Conservation (phyloP, 2,797 vertebrate species). For the Mycteria americana region DNA sequence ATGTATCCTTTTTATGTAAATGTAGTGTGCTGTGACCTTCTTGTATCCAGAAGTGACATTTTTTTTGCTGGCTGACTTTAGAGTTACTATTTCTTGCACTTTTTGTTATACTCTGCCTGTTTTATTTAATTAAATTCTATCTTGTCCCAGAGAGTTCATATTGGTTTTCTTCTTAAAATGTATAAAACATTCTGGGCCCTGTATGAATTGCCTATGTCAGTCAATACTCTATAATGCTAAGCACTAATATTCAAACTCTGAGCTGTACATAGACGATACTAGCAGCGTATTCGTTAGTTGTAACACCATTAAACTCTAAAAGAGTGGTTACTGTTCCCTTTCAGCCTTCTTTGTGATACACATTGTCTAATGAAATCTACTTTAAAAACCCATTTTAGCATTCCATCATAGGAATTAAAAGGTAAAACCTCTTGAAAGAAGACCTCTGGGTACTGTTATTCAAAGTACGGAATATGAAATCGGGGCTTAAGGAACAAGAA, state of each 20-base stretch:
- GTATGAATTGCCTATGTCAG: background rate
- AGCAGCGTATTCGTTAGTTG: background rate
- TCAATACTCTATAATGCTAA: background rate
- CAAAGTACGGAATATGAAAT: background rate
- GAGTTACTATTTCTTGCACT: background rate
- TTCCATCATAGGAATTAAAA: background rate
- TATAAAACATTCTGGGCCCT: background rate
- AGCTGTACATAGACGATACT: background rate
- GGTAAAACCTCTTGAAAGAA: background rate
- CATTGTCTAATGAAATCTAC: background rate
- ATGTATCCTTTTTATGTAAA: background rate
- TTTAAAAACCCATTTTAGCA: background rate
- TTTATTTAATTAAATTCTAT: background rate
- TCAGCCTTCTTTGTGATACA: background rate
- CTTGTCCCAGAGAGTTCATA: background rate
- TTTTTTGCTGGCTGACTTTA: background rate
- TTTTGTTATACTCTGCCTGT: background rate
- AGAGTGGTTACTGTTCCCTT: background rate
- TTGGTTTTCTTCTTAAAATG: background rate
- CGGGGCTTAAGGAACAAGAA: background rate
- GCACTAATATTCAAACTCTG: background rate
- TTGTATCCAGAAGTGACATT: background rate
- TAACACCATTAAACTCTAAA: background rate
- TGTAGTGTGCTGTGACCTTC: background rate
- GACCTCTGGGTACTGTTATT: background rate